Evolutionary conservation across 1,140 invertebrate species (phyloP).

Genomic region (Sitobion miscanthi): DNA sequence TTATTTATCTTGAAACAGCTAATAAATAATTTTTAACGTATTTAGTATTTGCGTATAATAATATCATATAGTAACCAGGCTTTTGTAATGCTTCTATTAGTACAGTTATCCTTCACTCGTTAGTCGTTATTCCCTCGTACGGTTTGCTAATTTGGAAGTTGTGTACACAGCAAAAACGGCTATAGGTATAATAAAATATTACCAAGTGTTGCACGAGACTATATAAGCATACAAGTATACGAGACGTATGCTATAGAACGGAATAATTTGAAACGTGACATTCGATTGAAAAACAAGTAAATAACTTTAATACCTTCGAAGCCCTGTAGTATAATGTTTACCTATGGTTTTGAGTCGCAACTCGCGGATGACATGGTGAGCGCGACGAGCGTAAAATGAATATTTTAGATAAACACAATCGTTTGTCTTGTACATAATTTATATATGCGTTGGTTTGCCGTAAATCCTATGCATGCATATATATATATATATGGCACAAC

Average conservation of each 20-base stretch:
- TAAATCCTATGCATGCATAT: neutral
- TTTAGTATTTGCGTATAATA: neutral
- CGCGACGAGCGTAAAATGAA: neutral
- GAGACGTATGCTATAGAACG: neutral
- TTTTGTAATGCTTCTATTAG: neutral
- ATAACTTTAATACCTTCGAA: neutral
- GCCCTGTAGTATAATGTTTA: neutral
- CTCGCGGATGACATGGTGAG: neutral
- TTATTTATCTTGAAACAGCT: neutral
- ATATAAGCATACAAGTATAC: neutral
- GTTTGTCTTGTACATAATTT: neutral
- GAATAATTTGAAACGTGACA: conserved; percentile 1
- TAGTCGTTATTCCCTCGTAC: neutral
- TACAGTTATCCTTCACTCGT: neutral
- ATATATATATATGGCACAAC: neutral
- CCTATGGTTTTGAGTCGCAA: neutral
- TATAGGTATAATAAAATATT: neutral
- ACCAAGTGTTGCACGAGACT: neutral
- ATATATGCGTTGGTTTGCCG: neutral
- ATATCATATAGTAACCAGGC: neutral
- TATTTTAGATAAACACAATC: conserved; percentile 13
- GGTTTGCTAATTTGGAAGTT: neutral
- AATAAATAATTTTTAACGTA: neutral
- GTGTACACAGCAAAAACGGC: neutral
- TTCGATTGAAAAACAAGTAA: neutral